Conservation (phyloP, 2,888 invertebrate species). For the Volucella inanis region DNA sequence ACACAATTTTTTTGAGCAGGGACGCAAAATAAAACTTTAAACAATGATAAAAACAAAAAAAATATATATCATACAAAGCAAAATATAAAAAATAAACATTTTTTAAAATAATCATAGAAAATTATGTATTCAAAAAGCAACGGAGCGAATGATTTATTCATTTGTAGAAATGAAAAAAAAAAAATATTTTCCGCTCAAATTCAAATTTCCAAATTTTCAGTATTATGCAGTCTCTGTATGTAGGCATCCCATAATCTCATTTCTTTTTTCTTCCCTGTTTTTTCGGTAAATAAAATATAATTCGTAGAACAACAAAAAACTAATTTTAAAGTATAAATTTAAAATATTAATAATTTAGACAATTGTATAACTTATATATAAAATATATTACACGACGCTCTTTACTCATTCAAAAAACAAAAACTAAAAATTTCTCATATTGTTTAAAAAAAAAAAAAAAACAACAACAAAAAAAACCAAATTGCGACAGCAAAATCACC, state of each 20-base stretch:
- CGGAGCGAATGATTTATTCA: constrained; percentile 10
- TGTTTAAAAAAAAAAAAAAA: constrained; percentile 32
- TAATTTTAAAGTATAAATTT: constrained; percentile 31
- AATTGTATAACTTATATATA: constrained; percentile 38
- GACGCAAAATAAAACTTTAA: constrained; percentile 75
- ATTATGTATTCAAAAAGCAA: constrained; percentile 37
- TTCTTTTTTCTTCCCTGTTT: background rate
- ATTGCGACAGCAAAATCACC: constrained; percentile 31
- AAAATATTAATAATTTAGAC: constrained; percentile 47
- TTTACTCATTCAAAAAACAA: constrained; percentile 45
- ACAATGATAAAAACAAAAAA: constrained; percentile 44
- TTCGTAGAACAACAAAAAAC: constrained; percentile 15
- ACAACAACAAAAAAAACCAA: constrained; percentile 38
- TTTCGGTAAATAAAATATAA: constrained; percentile 3
- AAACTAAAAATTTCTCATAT: constrained; percentile 38
- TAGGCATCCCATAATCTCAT: background rate
- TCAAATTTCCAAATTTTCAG: constrained; percentile 7
- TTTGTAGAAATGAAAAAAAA: background rate
- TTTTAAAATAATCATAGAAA: constrained; percentile 47
- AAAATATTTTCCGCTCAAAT: background rate
- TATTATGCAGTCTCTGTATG: constrained; percentile 68
- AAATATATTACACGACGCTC: constrained; percentile 46
- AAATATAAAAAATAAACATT: constrained; percentile 22
- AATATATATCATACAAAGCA: background rate
- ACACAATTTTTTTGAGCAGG: constrained; percentile 75